phyloP scores from a whole-genome alignment of 2,113 vertebrate species.

The Entelurus aequoreus region DNA sequence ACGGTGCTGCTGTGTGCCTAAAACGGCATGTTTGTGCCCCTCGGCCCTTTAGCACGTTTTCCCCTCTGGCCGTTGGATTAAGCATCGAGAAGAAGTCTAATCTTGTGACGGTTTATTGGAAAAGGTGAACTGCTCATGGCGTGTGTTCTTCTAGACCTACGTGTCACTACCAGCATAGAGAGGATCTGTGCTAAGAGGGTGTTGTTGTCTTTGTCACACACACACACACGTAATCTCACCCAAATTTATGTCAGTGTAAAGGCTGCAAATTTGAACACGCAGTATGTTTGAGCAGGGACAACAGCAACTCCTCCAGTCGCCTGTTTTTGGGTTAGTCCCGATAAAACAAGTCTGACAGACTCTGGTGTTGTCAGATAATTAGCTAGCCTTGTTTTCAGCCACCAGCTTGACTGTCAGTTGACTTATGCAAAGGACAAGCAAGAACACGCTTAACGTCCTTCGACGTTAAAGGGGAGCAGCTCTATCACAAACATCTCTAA shows the following conservation, averaged over 20 bases:
- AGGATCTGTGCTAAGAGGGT: constrained; percentile 42
- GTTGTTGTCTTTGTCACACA: constrained; percentile 29
- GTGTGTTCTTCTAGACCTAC: not conserved
- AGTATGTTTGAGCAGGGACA: constrained; percentile 45
- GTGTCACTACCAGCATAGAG: constrained; percentile 14
- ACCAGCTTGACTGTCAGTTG: constrained; percentile 16
- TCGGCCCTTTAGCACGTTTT: no score
- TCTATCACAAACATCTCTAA: constrained; percentile 6
- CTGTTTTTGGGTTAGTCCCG: constrained; percentile 42
- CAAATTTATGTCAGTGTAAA: constrained; percentile 17
- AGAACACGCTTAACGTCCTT: not conserved
- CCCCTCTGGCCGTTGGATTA: no score
- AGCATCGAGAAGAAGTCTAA: no score
- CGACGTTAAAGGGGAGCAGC: not conserved
- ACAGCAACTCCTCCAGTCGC: constrained; percentile 10
- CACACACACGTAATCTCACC: constrained; percentile 5
- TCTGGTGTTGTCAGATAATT: constrained; percentile 29
- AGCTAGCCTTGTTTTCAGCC: constrained; percentile 26
- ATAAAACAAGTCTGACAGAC: constrained; percentile 37
- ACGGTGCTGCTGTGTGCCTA: no score
- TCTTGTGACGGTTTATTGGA: not conserved
- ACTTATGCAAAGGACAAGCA: constrained; percentile 16
- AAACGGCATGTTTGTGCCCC: no score
- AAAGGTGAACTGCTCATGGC: not conserved
- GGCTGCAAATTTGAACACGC: constrained; percentile 23